Evolutionary conservation across 2,888 invertebrate genomes (phyloP).

Genomic region (Oxycera nigricornis): DNA sequence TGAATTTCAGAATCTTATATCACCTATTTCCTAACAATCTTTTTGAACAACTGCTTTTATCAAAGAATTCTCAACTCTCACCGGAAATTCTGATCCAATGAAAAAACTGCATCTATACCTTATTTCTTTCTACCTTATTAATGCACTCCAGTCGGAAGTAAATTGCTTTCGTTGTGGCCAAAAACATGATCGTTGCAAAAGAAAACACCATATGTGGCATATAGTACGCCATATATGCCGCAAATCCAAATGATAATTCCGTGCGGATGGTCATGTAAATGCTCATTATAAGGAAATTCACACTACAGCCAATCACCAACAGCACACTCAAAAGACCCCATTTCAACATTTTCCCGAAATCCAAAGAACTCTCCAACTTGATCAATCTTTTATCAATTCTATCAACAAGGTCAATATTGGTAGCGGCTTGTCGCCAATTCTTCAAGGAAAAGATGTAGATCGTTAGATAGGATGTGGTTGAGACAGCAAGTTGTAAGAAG

Average conservation of each 20-base stretch:
- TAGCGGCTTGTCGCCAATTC: slow-evolving; percentile 50
- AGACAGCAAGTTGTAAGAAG: slow-evolving; percentile 53
- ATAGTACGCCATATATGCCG: slow-evolving; percentile 52
- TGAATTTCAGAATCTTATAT: too few relatives aligned
- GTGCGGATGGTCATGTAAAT: slow-evolving; percentile 49
- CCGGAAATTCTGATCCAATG: too few relatives aligned
- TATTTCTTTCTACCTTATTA: slow-evolving; percentile 16
- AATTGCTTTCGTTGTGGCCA: slow-evolving; percentile 53
- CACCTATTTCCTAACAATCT: too few relatives aligned
- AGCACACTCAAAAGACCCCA: slow-evolving; percentile 54
- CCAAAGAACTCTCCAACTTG: slow-evolving; percentile 55
- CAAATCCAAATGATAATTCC: background rate
- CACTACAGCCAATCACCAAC: slow-evolving; percentile 56
- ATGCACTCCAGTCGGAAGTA: background rate
- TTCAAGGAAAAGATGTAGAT: slow-evolving; percentile 55
- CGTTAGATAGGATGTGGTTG: slow-evolving; percentile 51
- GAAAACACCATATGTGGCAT: slow-evolving; percentile 54
- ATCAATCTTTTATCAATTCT: slow-evolving; percentile 57
- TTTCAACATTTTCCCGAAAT: slow-evolving; percentile 56
- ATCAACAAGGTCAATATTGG: slow-evolving; percentile 55
- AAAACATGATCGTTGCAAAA: slow-evolving; percentile 51
- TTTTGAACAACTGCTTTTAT: too few relatives aligned
- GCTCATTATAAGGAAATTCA: slow-evolving; percentile 55
- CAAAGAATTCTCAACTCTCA: too few relatives aligned
- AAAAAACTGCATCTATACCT: too few relatives aligned